Evolutionary conservation across 2,797 vertebrate species (phyloP), one percentile per base, ranked within the genome.

Genomic region (Brachyrhaphis roseni): DNA sequence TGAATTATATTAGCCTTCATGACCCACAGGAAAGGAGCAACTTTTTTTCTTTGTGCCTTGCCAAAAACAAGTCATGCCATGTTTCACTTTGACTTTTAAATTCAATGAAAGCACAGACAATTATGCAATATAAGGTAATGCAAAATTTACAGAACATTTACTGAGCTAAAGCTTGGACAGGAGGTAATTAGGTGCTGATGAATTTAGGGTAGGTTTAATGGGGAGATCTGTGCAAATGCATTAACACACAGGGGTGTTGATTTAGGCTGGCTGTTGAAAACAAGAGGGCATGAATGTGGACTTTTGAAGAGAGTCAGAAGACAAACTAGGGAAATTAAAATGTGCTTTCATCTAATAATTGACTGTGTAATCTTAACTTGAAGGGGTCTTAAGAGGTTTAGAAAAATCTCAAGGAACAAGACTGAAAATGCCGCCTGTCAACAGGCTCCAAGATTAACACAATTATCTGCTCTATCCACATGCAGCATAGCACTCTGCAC

Each of bases 401-500:
- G 68, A 79, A 78, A 84, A 82, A 76, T 81, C 82, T 84, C 47
- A 79, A 82, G 80, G 78, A 89, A 82, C 83, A 83, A 16, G 62
- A 75, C 41, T 81, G 55, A 80, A 46, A 80, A 83, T 74, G 74
- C 6, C 78, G 78, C 39, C 72, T 31, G 74, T 77, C 76, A 82
- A 36, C 76, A 39, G 70, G 73, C n/a, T 88, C 82, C 79, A 66
- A 81, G 81, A 90, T 88, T 78, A 83, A 83, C 78, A 86, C 53
- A 83, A n/a, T 84, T 82, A 91, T 89, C 84, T 86, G 85, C 90
- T 87, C 70, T 43, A 82, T 88, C 79, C 84, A 85, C 76, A 78
- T 76, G 76, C 85, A 86, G 80, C 82, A 70, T 13, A 64, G 66
- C 80, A 71, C 78, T 77, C 64, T 55, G 45, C 23, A 59, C 53